phyloP scores from a whole-genome alignment of 1,140 invertebrate genomes.

The Stegodyphus mimosarum region DNA sequence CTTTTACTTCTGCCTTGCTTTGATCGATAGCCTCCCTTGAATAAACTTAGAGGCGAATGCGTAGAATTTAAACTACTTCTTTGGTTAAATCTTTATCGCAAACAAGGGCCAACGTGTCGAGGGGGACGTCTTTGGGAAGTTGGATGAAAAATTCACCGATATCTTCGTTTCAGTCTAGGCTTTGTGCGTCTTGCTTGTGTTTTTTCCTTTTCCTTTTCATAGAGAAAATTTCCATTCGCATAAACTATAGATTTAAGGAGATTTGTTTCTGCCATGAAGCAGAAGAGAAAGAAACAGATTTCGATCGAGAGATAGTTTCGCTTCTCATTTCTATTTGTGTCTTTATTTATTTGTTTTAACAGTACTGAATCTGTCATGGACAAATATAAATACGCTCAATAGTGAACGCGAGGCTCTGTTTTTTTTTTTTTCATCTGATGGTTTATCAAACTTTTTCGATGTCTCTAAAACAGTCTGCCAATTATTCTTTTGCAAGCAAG shows the following conservation, averaged over 20 bases:
- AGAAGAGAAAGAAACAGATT: background rate
- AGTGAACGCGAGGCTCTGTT: too few relatives aligned
- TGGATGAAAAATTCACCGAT: constrained; percentile 30
- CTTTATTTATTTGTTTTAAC: constrained; percentile 8
- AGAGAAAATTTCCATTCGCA: constrained; percentile 20
- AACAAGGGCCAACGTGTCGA: constrained; percentile 17
- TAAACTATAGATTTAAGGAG: constrained; percentile 2
- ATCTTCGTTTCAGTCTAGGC: constrained; percentile 10
- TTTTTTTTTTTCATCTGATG: too few relatives aligned
- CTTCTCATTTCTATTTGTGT: background rate
- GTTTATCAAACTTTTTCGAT: too few relatives aligned
- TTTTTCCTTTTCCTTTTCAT: background rate
- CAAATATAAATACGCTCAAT: background rate
- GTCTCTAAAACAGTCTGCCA: too few relatives aligned
- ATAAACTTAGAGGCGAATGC: constrained; percentile 6
- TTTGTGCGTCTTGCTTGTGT: background rate
- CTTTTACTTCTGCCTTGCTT: too few relatives aligned
- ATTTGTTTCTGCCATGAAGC: constrained; percentile 22
- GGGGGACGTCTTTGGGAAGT: background rate
- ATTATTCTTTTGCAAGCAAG: too few relatives aligned
- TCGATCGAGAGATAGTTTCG: background rate
- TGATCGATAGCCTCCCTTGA: background rate
- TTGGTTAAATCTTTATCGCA: constrained; percentile 31
- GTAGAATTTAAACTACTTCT: constrained; percentile 25
- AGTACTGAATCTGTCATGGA: background rate